Conservation (phyloP, 1,140 invertebrate genomes). For the Luehdorfia chinensis region DNA sequence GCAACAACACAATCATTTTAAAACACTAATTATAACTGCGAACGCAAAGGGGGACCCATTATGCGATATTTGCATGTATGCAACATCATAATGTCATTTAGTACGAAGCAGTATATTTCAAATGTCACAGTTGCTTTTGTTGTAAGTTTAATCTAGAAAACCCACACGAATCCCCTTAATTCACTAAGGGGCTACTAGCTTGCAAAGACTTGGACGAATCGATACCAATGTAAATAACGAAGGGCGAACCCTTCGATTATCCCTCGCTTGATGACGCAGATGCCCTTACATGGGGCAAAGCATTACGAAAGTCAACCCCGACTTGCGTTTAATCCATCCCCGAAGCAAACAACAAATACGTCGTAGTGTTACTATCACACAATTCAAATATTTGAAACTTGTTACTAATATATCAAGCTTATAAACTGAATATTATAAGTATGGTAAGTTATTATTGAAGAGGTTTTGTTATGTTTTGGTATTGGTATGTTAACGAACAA, state of each 20-base stretch:
- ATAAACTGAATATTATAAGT: not conserved
- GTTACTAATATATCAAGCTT: not conserved
- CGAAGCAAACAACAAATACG: not conserved
- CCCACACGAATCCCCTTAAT: slow-evolving; percentile 13
- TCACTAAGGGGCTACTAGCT: slow-evolving; percentile 5
- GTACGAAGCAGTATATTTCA: not conserved
- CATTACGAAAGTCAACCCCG: slow-evolving; percentile 11
- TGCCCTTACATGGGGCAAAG: slow-evolving; percentile 36
- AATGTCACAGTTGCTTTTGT: slow-evolving; percentile 11
- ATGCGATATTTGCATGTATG: slow-evolving; percentile 1
- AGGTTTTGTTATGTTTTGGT: too few relatives aligned
- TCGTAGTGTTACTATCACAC: not conserved
- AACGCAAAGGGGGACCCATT: too few relatives aligned
- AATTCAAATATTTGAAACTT: not conserved
- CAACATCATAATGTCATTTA: slow-evolving; percentile 1
- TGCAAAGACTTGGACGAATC: slow-evolving; percentile 45
- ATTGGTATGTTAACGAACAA: too few relatives aligned
- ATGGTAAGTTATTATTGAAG: too few relatives aligned
- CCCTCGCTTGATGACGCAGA: slow-evolving; percentile 47
- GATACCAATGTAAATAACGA: slow-evolving; percentile 60
- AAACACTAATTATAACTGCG: too few relatives aligned
- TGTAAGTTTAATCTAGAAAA: slow-evolving; percentile 11
- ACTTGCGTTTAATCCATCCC: slow-evolving; percentile 12
- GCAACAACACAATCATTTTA: too few relatives aligned
- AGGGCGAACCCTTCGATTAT: slow-evolving; percentile 45